phyloP scores from a whole-genome alignment of 1,140 invertebrate genomes.

The Panulirus ornatus region DNA sequence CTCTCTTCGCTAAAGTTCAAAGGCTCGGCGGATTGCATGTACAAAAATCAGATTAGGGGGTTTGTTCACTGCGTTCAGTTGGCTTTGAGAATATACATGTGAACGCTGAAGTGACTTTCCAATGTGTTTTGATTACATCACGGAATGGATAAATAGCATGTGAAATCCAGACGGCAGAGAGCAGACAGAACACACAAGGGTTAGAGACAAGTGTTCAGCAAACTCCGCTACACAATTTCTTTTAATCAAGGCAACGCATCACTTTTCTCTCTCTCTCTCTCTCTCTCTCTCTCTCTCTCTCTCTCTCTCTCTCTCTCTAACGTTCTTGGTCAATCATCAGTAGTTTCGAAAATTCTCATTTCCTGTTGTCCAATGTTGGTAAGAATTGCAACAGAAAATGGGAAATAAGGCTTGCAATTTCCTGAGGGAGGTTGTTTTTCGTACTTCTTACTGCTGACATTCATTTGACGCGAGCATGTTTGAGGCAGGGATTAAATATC shows the following conservation, averaged over 20 bases:
- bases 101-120: neutral
- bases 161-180: neutral
- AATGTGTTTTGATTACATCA: neutral
- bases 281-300: neutral
- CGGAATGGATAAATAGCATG: neutral
- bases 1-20: neutral
- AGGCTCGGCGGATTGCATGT: neutral
- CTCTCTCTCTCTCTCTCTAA: neutral
- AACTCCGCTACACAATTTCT: no score
- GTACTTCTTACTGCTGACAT: no score
- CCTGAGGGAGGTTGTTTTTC: no score
- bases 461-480: no score
- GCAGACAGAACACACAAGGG: no score
- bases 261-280: neutral
- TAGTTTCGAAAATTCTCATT: no score
- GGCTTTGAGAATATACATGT: neutral
- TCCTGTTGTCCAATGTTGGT: no score
- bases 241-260: no score
- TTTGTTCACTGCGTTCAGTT: neutral
- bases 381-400: no score
- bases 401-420: no score
- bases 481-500: no score
- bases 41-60: conserved; percentile 4
- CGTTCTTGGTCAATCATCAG: neutral
- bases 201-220: no score